A percentile compares a stretch with the other conserved stretches of the same genome.
Conservation (phyloP, 2,113 vertebrate genomes). For the Oncorhynchus keta region DNA sequence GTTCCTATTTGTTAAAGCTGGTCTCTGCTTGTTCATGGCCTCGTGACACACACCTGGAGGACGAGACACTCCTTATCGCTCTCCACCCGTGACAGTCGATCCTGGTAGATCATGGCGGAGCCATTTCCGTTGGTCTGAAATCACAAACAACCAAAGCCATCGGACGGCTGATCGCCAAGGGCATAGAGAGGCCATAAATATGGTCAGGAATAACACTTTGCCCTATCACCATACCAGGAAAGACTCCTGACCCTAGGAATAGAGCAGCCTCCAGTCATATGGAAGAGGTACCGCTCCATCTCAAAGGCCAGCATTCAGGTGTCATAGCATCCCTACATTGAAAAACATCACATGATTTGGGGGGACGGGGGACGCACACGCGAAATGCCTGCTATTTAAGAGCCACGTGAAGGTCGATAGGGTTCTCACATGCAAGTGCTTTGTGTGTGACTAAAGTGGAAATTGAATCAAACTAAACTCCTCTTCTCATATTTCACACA, state of each 20-base stretch:
- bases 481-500: conserved; percentile 34
- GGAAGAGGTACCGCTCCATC: neutral
- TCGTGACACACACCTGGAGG: conserved; percentile 82
- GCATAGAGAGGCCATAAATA: too few relatives aligned
- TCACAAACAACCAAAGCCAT: conserved; percentile 1
- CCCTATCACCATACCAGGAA: neutral
- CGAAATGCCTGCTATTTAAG: conserved; percentile 6
- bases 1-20: too few relatives aligned
- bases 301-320: neutral
- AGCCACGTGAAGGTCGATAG: conserved; percentile 34
- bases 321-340: conserved; percentile 4
- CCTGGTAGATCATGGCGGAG: conserved; percentile 81
- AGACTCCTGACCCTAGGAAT: too few relatives aligned
- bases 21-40: neutral
- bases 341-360: conserved; percentile 16
- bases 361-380: neutral
- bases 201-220: too few relatives aligned
- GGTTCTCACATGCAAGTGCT: conserved; percentile 44
- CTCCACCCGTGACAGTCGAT: conserved; percentile 89
- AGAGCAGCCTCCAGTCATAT: too few relatives aligned
- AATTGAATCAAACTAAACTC: conserved; percentile 43
- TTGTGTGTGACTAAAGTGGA: conserved; percentile 22
- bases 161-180: neutral
- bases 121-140: conserved; percentile 88
- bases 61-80: conserved; percentile 97